phyloP scores from a whole-genome alignment of 2,797 vertebrate genomes.

The Trachops cirrhosus region DNA sequence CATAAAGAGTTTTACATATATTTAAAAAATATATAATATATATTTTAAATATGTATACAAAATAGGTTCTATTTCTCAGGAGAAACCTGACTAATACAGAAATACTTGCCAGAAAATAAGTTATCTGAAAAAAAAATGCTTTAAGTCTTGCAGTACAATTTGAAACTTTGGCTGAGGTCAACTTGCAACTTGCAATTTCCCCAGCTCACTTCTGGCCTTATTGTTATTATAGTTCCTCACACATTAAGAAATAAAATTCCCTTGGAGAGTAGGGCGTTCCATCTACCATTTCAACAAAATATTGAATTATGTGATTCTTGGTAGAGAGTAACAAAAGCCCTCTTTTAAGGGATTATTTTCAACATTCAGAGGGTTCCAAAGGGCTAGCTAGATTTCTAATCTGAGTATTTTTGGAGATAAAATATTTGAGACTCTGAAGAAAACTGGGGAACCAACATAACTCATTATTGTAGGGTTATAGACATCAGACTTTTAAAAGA shows the following conservation, averaged over 20 bases:
- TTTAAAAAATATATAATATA: background rate
- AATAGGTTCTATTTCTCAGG: background rate
- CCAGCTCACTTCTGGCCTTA: slow-evolving; percentile 47
- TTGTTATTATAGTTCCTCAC: slow-evolving; percentile 48
- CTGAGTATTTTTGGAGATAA: slow-evolving; percentile 36
- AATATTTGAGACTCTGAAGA: slow-evolving; percentile 58
- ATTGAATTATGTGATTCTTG: slow-evolving; percentile 69
- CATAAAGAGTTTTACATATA: no score
- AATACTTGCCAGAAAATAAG: slow-evolving; percentile 46
- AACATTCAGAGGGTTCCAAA: slow-evolving; percentile 50
- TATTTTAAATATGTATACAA: background rate
- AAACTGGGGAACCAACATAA: slow-evolving; percentile 43
- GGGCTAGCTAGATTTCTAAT: slow-evolving; percentile 34
- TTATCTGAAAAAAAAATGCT: slow-evolving; percentile 6
- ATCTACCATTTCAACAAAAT: slow-evolving; percentile 65
- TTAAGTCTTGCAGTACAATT: slow-evolving; percentile 22
- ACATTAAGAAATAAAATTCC: slow-evolving; percentile 57
- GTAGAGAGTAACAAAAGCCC: slow-evolving; percentile 57
- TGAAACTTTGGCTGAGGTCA: slow-evolving; percentile 47
- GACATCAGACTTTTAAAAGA: background rate
- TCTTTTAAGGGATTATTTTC: slow-evolving; percentile 60
- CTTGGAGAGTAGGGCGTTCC: slow-evolving; percentile 34
- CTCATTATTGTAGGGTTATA: background rate
- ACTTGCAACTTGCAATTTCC: slow-evolving; percentile 48
- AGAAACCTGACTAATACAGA: slow-evolving; percentile 13